phyloP scores from a whole-genome alignment of 2,888 invertebrate species.

The Morinoia aosen region DNA sequence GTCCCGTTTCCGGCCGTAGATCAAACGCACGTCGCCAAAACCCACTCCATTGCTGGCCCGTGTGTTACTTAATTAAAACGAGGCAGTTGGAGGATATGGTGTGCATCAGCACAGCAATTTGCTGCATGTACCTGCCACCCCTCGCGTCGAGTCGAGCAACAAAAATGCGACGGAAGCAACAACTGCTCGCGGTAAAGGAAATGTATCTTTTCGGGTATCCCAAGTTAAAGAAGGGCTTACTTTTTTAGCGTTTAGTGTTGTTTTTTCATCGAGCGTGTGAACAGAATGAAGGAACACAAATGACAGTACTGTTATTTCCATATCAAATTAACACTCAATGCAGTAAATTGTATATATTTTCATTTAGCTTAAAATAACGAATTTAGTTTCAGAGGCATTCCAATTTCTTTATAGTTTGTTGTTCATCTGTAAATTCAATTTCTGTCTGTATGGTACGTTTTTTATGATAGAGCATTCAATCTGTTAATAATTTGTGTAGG shows the following conservation, averaged over 20 bases:
- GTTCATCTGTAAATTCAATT: neutral
- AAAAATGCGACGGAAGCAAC: neutral
- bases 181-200: neutral
- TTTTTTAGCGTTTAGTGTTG: neutral
- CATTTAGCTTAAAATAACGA: no score
- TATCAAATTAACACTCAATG: no score
- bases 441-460: neutral
- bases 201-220: neutral
- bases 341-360: no score
- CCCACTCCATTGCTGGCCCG: conserved; percentile 13
- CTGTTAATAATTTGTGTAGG: no score
- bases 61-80: conserved; percentile 33
- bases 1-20: neutral
- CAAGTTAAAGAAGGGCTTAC: neutral
- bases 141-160: neutral
- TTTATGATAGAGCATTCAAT: no score
- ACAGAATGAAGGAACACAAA: neutral
- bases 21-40: conserved; percentile 30
- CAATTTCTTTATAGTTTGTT: neutral
- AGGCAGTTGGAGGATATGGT: conserved; percentile 5
- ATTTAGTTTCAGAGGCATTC: neutral
- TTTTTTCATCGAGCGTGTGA: neutral
- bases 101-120: neutral
- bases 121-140: neutral
- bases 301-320: neutral